Evolutionary conservation across 2,797 vertebrate genomes (phyloP).

Genomic region (Chaunax sp.): DNA sequence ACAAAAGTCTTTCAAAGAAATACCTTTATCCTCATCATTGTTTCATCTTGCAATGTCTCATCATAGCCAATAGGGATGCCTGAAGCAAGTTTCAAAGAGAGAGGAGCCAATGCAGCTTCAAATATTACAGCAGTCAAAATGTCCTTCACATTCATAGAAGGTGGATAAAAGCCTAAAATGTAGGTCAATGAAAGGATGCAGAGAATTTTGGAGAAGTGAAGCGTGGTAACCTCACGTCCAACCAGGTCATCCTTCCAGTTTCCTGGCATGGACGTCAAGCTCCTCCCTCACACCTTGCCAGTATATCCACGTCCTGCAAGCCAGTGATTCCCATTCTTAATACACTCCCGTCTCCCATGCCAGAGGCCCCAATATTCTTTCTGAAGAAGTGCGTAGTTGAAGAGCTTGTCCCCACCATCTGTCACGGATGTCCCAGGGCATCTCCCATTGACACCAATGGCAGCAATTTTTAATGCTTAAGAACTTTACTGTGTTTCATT

Average conservation of each 20-base stretch:
- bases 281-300: constrained; percentile 73
- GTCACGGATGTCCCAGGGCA: constrained; percentile 71
- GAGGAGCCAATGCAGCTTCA: constrained; percentile 19
- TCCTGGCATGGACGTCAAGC: constrained; percentile 71
- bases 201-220: constrained; percentile 37
- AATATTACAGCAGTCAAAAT: constrained; percentile 32
- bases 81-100: constrained; percentile 64
- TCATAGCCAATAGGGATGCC: constrained; percentile 46
- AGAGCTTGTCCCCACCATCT: constrained; percentile 79
- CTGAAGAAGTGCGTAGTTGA: constrained; percentile 66
- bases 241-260: constrained; percentile 74
- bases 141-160: constrained; percentile 36
- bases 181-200: constrained; percentile 50
- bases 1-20: constrained; percentile 78
- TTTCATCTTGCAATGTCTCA: constrained; percentile 73
- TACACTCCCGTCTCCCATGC: constrained; percentile 41
- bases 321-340: constrained; percentile 65
- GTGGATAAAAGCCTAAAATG: constrained; percentile 43
- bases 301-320: constrained; percentile 63
- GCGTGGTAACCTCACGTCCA: constrained; percentile 67
- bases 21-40: constrained; percentile 72
- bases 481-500: constrained; percentile 26
- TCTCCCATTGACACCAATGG: constrained; percentile 57
- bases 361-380: constrained; percentile 66
- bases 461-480: constrained; percentile 13